A percentile compares a stretch with the other conserved stretches of the same genome.
phyloP scores from a whole-genome alignment of 2,797 vertebrate genomes.

The Ispidina lecontei region DNA sequence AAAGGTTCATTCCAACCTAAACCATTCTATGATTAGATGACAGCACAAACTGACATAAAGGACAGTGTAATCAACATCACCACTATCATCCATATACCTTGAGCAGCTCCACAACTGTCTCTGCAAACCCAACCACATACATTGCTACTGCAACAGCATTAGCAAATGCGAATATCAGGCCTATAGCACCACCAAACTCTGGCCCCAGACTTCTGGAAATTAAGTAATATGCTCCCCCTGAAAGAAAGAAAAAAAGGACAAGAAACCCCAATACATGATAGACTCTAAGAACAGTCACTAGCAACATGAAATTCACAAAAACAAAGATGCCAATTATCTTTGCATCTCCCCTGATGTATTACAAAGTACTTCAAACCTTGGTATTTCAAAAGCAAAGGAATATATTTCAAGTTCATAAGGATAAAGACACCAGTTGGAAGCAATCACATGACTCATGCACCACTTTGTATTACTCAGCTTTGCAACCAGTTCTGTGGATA shows the following conservation, averaged over 20 bases:
- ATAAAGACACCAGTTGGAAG: neutral
- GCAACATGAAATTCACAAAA: fast-evolving
- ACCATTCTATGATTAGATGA: neutral
- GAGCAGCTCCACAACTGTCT: constrained; percentile 93
- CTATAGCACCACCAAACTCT: constrained; percentile 97
- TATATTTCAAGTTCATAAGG: neutral
- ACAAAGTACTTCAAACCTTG: neutral
- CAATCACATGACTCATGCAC: neutral
- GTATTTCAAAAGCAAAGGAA: neutral
- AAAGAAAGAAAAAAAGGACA: neutral
- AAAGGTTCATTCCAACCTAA: neutral
- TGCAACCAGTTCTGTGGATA: neutral
- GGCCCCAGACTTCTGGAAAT: constrained; percentile 97
- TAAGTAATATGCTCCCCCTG: constrained; percentile 97
- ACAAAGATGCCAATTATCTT: neutral
- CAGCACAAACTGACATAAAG: neutral
- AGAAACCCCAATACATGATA: neutral
- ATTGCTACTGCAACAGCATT: constrained; percentile 98
- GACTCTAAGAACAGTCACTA: neutral
- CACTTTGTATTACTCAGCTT: neutral
- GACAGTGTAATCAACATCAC: neutral
- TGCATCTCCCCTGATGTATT: neutral
- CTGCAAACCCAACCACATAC: constrained; percentile 98
- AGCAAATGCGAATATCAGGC: constrained; percentile 97
- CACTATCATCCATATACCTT: constrained; percentile 73